Base-by-base conservation (phyloP, 2,113 vertebrate genomes). In the Salvelinus sp. region DNA sequence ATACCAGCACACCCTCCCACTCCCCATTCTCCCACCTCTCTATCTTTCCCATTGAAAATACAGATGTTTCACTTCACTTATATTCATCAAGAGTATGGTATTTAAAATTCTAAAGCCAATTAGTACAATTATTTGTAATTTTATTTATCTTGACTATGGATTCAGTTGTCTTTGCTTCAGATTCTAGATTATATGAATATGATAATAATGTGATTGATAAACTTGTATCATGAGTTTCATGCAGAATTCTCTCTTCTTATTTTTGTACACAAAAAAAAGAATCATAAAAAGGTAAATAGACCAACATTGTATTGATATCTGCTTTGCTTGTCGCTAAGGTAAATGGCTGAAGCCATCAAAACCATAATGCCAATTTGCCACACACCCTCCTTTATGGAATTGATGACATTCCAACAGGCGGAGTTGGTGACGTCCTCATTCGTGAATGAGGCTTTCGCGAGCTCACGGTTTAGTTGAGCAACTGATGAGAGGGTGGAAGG, bases 341-440 rank as follows among this genome's bases (percentile, higher is more conserved):
- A 33, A 6, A 38, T 20, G 1, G 14, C 28, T 5, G 27, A 66
- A 27, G 64, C 18, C 16, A 14, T 57, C 54, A 57, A 62, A 6
- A 14, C 7, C 58, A 62, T 62, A 62, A 62, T 18, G 28, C 4
- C 65, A 30, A 13, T 70, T 67, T 12, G 18, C 71, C 25, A 6
- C 74, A 62, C 4, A 1, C 58, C 30, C 58, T 50, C 57, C 62
- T 58, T 50, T 65, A 14, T 67, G 65, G 6, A 50, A 44, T 44
- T 18, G 14, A 54, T 54, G 3, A 28, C 88, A 93, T 92, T 92
- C 93, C 92, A 86, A 81, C 76, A 75, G 91, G 93, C 88, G 92
- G 92, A 82, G 90, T 78, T 83, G 2, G 68, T 86, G 85, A 84
- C 83, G 81, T 54, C 80, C 70, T 1, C 38, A 81, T 85, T 92